Evolutionary conservation across 1,140 invertebrate species (phyloP).

Genomic region (Leptonema lineaticorne): DNA sequence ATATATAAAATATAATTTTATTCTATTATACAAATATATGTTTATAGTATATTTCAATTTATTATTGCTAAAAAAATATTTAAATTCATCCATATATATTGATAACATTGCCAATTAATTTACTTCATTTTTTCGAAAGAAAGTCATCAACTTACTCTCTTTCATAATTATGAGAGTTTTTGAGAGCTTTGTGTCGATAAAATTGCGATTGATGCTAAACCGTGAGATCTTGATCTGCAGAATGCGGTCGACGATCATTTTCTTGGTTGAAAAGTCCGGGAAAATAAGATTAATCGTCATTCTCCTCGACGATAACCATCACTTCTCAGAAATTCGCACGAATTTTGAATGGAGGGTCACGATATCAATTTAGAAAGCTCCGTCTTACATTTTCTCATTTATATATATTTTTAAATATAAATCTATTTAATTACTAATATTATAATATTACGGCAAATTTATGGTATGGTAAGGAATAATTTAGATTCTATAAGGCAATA

Average conservation of each 20-base stretch:
- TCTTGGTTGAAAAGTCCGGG: constrained; percentile 26
- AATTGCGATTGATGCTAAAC: constrained; percentile 27
- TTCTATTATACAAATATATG: too few relatives aligned
- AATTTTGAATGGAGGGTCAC: constrained; percentile 6
- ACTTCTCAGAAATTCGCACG: neutral
- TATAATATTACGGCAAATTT: too few relatives aligned
- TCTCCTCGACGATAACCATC: constrained; percentile 32
- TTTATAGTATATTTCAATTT: too few relatives aligned
- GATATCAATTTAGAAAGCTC: constrained; percentile 4
- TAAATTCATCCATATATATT: too few relatives aligned
- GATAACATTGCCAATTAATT: too few relatives aligned
- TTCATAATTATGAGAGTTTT: constrained; percentile 41
- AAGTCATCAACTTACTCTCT: too few relatives aligned
- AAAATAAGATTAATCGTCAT: constrained; percentile 38
- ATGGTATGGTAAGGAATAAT: too few relatives aligned
- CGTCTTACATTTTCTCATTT: neutral
- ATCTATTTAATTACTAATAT: too few relatives aligned
- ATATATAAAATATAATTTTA: too few relatives aligned
- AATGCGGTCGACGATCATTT: constrained; percentile 26
- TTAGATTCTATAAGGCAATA: too few relatives aligned
- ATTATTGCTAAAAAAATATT: too few relatives aligned
- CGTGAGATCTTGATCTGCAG: constrained; percentile 24
- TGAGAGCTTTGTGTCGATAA: constrained; percentile 32
- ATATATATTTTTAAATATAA: neutral
- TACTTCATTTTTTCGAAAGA: too few relatives aligned